A percentile compares a stretch with the other conserved stretches of the same genome.
These are phyloP conservation scores for Selenia dentaria DNA, from an alignment of 2,888 invertebrate species.

Conservation along the genomic window DNA sequence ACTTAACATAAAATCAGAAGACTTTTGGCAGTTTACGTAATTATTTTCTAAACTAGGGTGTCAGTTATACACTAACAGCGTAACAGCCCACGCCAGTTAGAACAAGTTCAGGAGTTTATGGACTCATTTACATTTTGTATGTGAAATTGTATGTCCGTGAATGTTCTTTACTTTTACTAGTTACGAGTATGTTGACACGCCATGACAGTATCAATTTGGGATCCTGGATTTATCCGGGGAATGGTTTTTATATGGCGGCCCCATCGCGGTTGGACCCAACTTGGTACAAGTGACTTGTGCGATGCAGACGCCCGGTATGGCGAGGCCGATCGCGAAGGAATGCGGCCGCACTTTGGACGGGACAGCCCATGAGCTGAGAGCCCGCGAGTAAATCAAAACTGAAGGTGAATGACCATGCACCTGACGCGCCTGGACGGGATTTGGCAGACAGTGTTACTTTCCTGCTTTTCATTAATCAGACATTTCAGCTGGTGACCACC, in stretches of 20 bases:
- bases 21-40: too few relatives aligned
- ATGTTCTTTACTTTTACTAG: too few relatives aligned
- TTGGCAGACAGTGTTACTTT: not conserved
- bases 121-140: too few relatives aligned
- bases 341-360: slow-evolving; percentile 53
- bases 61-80: too few relatives aligned
- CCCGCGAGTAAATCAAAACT: slow-evolving; percentile 13
- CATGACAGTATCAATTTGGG: too few relatives aligned
- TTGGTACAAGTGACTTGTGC: slow-evolving; percentile 50
- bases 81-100: too few relatives aligned
- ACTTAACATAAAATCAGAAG: too few relatives aligned
- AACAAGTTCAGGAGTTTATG: too few relatives aligned
- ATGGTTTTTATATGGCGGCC: slow-evolving; percentile 1
- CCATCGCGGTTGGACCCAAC: slow-evolving; percentile 26
- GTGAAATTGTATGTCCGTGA: too few relatives aligned
- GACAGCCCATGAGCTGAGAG: slow-evolving; percentile 37
- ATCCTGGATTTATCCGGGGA: not conserved
- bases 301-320: slow-evolving; percentile 68
- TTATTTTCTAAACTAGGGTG: too few relatives aligned
- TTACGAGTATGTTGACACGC: too few relatives aligned
- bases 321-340: slow-evolving; percentile 75
- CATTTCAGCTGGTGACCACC: too few relatives aligned
- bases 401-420: slow-evolving; percentile 15
- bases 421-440: not conserved
- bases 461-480: not conserved